Conservation (phyloP, 2,113 vertebrate species). For the Cyprinodon brontotheroides region DNA sequence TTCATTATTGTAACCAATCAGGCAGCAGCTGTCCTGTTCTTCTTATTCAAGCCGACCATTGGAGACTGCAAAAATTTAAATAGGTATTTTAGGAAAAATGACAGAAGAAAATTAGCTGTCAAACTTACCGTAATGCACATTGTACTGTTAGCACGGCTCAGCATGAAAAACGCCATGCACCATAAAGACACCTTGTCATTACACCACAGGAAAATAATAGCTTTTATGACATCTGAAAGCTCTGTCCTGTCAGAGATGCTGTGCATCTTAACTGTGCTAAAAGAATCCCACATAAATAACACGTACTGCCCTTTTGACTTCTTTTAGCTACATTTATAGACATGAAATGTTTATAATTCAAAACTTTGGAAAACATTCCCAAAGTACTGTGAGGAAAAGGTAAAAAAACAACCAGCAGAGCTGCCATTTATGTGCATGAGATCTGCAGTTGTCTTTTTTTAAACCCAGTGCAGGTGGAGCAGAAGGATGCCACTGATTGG, state of each 20-base stretch:
- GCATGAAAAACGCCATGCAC: constrained; percentile 6
- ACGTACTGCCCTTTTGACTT: constrained; percentile 24
- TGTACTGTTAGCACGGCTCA: background rate
- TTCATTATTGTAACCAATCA: constrained; percentile 23
- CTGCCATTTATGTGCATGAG: constrained; percentile 15
- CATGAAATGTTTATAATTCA: constrained; percentile 58
- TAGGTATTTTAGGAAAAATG: constrained; percentile 4
- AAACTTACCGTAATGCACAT: constrained; percentile 2
- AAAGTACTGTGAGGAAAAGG: constrained; percentile 1
- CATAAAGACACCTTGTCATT: constrained; percentile 12
- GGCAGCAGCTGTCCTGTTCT: background rate
- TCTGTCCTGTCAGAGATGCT: constrained; percentile 11
- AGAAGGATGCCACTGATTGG: constrained; percentile 54
- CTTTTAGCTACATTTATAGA: constrained; percentile 33
- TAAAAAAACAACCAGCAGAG: constrained; percentile 2
- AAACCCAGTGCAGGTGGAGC: constrained; percentile 37
- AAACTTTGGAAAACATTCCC: constrained; percentile 33
- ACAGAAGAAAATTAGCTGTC: constrained; percentile 30
- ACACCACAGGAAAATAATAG: constrained; percentile 10
- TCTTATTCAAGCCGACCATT: constrained; percentile 1
- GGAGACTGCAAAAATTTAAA: constrained; percentile 8
- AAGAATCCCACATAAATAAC: background rate
- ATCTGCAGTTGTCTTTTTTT: constrained; percentile 37
- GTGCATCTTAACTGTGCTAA: background rate
- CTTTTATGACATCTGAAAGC: constrained; percentile 1